A percentile compares a stretch with the other conserved stretches of the same genome.
Conservation (phyloP, 2,888 invertebrate genomes). For the Unio delphinus region DNA sequence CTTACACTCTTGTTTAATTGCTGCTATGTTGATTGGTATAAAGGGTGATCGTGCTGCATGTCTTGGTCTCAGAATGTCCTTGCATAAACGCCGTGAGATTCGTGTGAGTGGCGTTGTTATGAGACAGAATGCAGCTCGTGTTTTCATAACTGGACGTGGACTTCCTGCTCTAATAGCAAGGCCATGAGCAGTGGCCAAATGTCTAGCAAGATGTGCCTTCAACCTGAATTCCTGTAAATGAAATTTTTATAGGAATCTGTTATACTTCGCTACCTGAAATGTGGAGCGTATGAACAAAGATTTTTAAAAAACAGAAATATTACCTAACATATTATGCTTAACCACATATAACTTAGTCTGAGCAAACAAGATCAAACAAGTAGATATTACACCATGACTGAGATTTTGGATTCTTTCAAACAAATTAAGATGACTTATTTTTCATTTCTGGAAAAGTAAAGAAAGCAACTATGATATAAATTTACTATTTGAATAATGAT, state of each 20-base stretch:
- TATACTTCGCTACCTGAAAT: no score
- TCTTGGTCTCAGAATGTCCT: slow-evolving; percentile 82
- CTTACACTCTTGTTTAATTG: slow-evolving; percentile 90
- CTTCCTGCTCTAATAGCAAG: slow-evolving; percentile 81
- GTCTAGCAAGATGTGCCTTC: slow-evolving; percentile 93
- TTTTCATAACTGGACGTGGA: slow-evolving; percentile 96
- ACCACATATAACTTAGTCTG: no score
- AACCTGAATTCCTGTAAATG: slow-evolving; percentile 85
- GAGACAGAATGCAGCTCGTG: slow-evolving; percentile 95
- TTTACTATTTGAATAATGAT: no score
- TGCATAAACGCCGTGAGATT: slow-evolving; percentile 88
- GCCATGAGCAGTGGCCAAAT: slow-evolving; percentile 94
- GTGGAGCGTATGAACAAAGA: no score
- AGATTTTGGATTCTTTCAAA: no score
- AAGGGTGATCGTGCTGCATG: slow-evolving; percentile 92
- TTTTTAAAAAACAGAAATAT: no score
- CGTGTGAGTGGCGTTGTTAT: slow-evolving; percentile 92
- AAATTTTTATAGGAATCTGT: neutral
- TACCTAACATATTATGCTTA: no score
- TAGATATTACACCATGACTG: no score
- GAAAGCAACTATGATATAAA: no score
- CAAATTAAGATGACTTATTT: no score
- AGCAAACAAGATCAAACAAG: no score
- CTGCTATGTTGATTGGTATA: slow-evolving; percentile 76
- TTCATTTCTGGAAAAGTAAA: no score